Conservation (phyloP, 2,888 invertebrate genomes). For the Andrena chrysosceles region DNA sequence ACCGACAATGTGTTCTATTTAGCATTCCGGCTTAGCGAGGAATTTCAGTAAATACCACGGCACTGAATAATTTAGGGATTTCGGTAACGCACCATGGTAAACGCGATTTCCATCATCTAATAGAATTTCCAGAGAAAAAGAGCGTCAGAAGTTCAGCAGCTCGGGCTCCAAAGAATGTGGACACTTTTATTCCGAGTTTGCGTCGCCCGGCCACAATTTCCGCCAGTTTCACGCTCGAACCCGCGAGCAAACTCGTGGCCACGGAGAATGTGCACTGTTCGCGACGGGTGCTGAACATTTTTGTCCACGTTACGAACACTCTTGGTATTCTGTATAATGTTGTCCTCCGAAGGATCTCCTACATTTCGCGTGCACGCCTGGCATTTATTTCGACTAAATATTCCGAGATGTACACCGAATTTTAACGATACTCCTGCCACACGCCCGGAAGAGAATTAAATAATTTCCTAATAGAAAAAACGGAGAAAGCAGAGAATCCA, state of each 20-base stretch:
- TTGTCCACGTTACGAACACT: conserved; percentile 9
- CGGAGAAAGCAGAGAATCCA: not conserved
- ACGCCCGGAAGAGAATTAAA: not conserved
- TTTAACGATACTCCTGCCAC: conserved; percentile 4
- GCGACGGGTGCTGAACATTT: conserved; percentile 23
- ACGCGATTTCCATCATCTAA: conserved; percentile 10
- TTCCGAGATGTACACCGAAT: not conserved
- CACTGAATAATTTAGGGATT: not conserved
- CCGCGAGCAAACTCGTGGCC: conserved; percentile 8
- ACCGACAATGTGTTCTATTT: not conserved
- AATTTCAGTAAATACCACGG: not conserved
- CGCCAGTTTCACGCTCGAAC: conserved; percentile 17
- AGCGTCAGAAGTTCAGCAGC: not conserved
- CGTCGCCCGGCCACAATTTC: conserved; percentile 14
- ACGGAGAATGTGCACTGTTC: conserved; percentile 3
- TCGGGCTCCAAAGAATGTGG: conserved; percentile 11
- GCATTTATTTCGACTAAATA: conserved; percentile 18
- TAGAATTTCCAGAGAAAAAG: conserved; percentile 1
- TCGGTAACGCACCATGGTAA: not conserved
- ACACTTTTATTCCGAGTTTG: conserved; percentile 31
- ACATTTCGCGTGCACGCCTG: not conserved
- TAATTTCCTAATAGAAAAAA: conserved; percentile 13
- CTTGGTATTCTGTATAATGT: conserved; percentile 8
- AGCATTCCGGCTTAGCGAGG: not conserved
- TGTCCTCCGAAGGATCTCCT: conserved; percentile 13